These are phyloP conservation scores for Gisinianus flammeolus DNA, from an alignment of 2,888 invertebrate species.

Conservation along the genomic window DNA sequence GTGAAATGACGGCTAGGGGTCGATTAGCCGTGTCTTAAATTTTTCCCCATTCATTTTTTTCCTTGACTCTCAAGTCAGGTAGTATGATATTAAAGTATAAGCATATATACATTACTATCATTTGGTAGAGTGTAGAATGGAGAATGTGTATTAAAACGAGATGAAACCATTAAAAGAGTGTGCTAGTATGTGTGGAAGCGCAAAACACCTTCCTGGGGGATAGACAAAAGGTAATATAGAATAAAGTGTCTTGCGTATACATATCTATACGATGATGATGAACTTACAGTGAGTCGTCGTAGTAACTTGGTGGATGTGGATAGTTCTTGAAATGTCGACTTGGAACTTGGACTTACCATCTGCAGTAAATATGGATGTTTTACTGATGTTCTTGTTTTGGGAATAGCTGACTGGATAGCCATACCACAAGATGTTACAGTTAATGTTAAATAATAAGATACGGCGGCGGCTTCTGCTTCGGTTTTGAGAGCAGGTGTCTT, in stretches of 20 bases:
- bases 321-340: not conserved
- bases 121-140: not conserved
- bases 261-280: not conserved
- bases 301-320: not conserved
- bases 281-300: not conserved
- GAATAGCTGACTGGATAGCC: not conserved
- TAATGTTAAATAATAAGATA: conserved; percentile 42
- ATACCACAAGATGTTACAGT: conserved; percentile 54
- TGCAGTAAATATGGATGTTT: conserved; percentile 37
- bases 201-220: conserved; percentile 30
- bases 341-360: conserved; percentile 1
- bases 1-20: conserved; percentile 15
- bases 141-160: not conserved
- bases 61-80: not conserved
- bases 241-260: not conserved
- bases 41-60: not conserved
- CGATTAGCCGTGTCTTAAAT: conserved; percentile 6
- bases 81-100: too few species aligned
- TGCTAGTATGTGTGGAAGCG: conserved; percentile 1
- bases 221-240: conserved; percentile 26
- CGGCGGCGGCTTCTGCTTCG: conserved; percentile 32
- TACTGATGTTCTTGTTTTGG: conserved; percentile 7
- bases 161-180: not conserved
- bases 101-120: too few species aligned
- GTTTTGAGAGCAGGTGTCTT: conserved; percentile 51